Evolutionary conservation across 2,113 vertebrate genomes (phyloP).

Genomic region (Charina bottae): DNA sequence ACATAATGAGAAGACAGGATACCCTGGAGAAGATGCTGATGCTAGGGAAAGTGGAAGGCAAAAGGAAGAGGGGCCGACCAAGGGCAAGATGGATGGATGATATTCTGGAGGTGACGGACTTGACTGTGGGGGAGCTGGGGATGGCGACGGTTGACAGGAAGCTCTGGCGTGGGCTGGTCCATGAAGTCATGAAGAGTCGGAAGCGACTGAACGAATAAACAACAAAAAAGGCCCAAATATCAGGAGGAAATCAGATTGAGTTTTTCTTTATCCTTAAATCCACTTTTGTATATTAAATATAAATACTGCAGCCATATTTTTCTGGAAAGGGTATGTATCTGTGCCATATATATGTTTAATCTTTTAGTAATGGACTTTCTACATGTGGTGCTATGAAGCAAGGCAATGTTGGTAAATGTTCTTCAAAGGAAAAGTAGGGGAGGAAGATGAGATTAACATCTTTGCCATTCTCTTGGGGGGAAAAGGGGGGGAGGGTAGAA

Average conservation of each 20-base stretch:
- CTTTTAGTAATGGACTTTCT: background rate
- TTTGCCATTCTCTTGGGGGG: background rate
- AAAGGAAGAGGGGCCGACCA: too few relatives aligned
- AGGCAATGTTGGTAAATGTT: constrained; percentile 9
- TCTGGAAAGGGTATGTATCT: background rate
- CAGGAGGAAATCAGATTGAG: constrained; percentile 7
- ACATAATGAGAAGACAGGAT: too few relatives aligned
- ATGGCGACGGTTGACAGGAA: too few relatives aligned
- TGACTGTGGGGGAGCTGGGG: too few relatives aligned
- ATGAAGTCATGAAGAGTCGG: too few relatives aligned
- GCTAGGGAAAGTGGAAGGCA: too few relatives aligned
- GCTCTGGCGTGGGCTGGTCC: too few relatives aligned
- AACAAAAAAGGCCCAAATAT: too few relatives aligned
- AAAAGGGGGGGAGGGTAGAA: background rate
- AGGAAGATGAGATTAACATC: background rate
- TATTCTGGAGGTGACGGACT: too few relatives aligned
- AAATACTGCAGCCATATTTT: background rate
- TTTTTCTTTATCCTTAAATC: background rate
- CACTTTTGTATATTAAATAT: background rate
- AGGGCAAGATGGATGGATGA: too few relatives aligned
- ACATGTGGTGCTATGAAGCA: background rate
- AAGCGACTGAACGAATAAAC: too few relatives aligned
- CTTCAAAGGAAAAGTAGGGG: constrained; percentile 1
- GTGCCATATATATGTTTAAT: background rate
- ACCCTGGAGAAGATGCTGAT: too few relatives aligned